These are phyloP conservation scores for Crocallis elinguaria DNA, from an alignment of 2,888 invertebrate genomes.

Conservation along the genomic window DNA sequence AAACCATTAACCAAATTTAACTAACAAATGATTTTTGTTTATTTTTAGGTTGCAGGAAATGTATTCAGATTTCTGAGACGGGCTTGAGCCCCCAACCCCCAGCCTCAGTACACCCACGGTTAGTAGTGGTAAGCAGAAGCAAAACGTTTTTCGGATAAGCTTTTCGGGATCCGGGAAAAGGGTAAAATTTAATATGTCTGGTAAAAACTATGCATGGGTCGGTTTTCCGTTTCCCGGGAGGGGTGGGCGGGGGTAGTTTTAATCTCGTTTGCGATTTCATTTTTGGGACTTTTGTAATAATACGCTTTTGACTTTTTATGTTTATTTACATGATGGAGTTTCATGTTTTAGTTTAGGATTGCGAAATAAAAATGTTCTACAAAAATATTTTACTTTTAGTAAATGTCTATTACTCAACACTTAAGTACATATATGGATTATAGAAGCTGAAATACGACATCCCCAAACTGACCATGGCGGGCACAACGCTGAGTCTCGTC, in stretches of 20 bases:
- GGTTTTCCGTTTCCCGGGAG: constrained; percentile 15
- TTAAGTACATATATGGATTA: too few species aligned
- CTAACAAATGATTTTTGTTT: too few species aligned
- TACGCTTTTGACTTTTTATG: constrained; percentile 27
- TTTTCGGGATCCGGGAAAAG: constrained; percentile 56
- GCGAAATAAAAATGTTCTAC: too few species aligned
- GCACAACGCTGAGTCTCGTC: too few species aligned
- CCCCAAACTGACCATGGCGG: too few species aligned
- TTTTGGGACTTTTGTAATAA: constrained; percentile 28
- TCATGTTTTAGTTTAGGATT: neutral
- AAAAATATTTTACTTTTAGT: too few species aligned
- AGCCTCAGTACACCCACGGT: constrained; percentile 29
- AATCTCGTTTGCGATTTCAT: constrained; percentile 37
- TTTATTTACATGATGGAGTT: neutral
- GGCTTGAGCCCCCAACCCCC: neutral
- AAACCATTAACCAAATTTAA: too few species aligned
- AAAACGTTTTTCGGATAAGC: constrained; percentile 62
- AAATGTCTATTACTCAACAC: too few species aligned
- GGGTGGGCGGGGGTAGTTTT: constrained; percentile 30
- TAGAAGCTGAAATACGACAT: too few species aligned
- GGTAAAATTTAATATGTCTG: constrained; percentile 61
- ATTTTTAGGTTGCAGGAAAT: too few species aligned
- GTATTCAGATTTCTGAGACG: neutral
- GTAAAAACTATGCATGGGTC: constrained; percentile 51
- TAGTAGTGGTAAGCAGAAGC: constrained; percentile 46